Percentiles rank a stretch among this genome's conserved stretches.
These are phyloP conservation scores for Piprites chloris DNA, from an alignment of 2,113 vertebrate species.

Conservation along the genomic window DNA sequence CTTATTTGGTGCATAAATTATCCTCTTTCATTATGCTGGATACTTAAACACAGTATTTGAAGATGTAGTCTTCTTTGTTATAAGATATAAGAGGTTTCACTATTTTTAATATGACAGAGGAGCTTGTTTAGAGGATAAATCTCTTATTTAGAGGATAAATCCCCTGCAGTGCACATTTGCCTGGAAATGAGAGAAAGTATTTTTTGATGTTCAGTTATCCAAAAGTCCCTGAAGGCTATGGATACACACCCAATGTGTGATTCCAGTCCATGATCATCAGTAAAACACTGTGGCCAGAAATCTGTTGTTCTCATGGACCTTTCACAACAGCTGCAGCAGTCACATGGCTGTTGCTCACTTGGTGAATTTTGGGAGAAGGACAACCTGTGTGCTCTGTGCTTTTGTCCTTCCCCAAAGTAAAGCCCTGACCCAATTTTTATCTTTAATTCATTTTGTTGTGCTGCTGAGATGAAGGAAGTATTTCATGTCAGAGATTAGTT, in stretches of 20 bases:
- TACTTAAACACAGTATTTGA: neutral
- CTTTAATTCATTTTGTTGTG: neutral
- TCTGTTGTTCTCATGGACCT: neutral
- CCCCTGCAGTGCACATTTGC: neutral
- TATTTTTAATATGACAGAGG: neutral
- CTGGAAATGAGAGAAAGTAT: neutral
- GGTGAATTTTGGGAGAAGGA: neutral
- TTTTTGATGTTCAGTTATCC: neutral
- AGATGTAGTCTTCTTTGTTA: neutral
- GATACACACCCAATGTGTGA: neutral
- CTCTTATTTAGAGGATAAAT: conserved; percentile 16
- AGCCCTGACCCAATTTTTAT: neutral
- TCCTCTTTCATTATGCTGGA: neutral
- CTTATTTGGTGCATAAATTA: conserved; percentile 19
- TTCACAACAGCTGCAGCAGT: neutral
- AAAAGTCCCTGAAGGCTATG: neutral
- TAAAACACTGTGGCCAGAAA: neutral
- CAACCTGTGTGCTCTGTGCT: neutral
- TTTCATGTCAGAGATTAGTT: neutral
- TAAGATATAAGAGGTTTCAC: neutral
- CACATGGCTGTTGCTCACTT: neutral
- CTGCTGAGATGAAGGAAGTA: neutral
- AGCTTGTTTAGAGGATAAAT: neutral
- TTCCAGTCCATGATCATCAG: neutral
- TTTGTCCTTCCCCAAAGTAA: neutral